phyloP scores from a whole-genome alignment of 2,797 vertebrate genomes.

The Sebastes alutus region DNA sequence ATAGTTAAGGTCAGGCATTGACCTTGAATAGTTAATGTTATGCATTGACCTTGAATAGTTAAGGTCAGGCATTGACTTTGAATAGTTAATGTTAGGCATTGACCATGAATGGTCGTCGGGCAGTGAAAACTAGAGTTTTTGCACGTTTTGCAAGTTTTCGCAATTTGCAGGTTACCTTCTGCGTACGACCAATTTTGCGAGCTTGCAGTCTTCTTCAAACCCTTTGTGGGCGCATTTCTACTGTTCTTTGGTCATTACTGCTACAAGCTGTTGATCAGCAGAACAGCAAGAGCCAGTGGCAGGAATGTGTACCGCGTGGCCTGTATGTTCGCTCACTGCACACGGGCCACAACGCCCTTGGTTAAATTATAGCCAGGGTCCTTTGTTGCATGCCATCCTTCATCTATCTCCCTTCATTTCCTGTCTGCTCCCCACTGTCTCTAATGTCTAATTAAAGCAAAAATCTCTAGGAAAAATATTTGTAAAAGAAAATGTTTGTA shows the following conservation, averaged over 20 bases:
- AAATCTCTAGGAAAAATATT: not conserved
- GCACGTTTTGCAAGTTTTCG: too few relatives aligned
- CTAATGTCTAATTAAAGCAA: constrained; percentile 11
- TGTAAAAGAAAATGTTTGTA: constrained; percentile 13
- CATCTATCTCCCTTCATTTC: constrained; percentile 1
- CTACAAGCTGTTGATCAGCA: not conserved
- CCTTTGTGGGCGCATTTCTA: not conserved
- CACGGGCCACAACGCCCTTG: not conserved
- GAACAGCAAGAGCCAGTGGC: not conserved
- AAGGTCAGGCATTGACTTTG: rapidly evolving
- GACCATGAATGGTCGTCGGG: too few relatives aligned
- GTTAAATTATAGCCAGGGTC: not conserved
- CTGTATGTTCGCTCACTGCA: not conserved
- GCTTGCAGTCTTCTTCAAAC: not conserved
- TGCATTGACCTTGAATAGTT: too few relatives aligned
- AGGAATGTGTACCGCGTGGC: not conserved
- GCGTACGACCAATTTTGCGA: too few relatives aligned
- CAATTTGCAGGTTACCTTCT: too few relatives aligned
- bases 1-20: too few relatives aligned
- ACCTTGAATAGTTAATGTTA: too few relatives aligned
- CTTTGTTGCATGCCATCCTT: not conserved
- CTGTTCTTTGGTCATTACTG: not conserved
- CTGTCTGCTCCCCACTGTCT: constrained; percentile 3
- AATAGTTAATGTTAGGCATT: too few relatives aligned
- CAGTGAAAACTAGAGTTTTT: too few relatives aligned